Conservation (phyloP, 2,113 vertebrate species). For the Halcyon malimbica region DNA sequence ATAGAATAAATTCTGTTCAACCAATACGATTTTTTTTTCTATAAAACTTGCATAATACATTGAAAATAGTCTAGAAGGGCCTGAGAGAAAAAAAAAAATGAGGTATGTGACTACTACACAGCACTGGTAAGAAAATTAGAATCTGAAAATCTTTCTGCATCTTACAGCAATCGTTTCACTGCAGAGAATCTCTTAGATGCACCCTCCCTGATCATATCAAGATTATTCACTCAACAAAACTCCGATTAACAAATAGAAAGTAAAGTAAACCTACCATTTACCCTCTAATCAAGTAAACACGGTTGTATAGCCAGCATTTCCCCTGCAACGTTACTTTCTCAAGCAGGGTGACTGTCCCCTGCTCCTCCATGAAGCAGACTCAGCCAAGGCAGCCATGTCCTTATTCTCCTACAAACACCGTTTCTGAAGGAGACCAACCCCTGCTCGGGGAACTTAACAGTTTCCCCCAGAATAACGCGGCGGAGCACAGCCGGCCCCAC, state of each 20-base stretch:
- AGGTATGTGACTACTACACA: background rate
- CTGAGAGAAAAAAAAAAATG: background rate
- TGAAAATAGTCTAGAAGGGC: background rate
- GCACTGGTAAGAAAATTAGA: background rate
- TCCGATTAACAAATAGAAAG: background rate
- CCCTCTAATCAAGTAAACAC: background rate
- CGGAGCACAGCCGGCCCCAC: background rate
- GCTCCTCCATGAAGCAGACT: constrained; percentile 28
- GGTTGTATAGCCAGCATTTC: background rate
- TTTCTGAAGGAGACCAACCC: constrained; percentile 31
- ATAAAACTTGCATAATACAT: background rate
- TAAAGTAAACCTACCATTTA: background rate
- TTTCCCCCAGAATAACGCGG: background rate
- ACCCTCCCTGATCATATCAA: background rate
- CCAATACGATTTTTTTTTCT: accelerated
- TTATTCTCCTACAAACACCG: constrained; percentile 24
- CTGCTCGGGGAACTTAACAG: background rate
- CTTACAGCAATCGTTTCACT: constrained; percentile 16
- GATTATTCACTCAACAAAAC: constrained; percentile 6
- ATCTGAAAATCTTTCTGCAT: constrained; percentile 24
- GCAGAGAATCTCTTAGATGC: background rate
- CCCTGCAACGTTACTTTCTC: constrained; percentile 31
- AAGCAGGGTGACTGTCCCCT: background rate
- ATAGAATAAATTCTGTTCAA: background rate
- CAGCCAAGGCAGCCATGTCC: constrained; percentile 66